These are phyloP conservation scores for Myotis planiceps DNA, from an alignment of 2,797 vertebrate genomes.

Conservation along the genomic window DNA sequence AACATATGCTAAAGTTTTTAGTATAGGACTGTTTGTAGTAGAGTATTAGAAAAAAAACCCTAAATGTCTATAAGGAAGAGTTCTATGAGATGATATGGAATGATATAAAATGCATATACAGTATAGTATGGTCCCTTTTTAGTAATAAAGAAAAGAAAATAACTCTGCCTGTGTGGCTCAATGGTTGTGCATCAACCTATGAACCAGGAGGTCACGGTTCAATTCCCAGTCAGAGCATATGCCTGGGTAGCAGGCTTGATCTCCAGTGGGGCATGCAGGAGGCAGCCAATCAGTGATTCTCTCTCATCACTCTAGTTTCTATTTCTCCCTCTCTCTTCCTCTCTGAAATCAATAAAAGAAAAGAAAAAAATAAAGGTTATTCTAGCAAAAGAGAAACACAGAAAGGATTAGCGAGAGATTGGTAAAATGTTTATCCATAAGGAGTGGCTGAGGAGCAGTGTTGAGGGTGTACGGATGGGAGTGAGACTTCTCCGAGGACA, in stretches of 20 bases:
- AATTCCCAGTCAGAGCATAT: too few relatives aligned
- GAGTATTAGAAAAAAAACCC: not conserved
- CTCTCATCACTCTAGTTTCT: too few relatives aligned
- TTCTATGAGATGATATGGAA: not conserved
- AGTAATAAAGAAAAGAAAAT: conserved; percentile 6
- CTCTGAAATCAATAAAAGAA: too few relatives aligned
- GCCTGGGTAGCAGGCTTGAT: too few relatives aligned
- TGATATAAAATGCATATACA: not conserved
- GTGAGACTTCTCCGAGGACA: not conserved
- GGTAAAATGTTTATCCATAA: not conserved
- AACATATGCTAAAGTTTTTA: not conserved
- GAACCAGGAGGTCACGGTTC: too few relatives aligned
- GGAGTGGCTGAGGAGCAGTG: not conserved
- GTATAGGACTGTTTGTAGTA: not conserved
- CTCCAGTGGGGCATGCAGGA: too few relatives aligned
- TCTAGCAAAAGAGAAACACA: conserved; percentile 29
- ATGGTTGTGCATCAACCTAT: too few relatives aligned
- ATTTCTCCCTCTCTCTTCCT: too few relatives aligned
- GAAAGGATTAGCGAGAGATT: not conserved
- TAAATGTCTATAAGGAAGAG: not conserved
- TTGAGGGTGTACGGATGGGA: not conserved
- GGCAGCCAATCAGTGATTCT: too few relatives aligned
- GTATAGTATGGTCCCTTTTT: not conserved
- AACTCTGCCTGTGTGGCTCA: not conserved
- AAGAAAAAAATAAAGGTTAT: not conserved